phyloP scores from a whole-genome alignment of 92 coral and sea anemone species.

The Virgularia gustaviana region DNA sequence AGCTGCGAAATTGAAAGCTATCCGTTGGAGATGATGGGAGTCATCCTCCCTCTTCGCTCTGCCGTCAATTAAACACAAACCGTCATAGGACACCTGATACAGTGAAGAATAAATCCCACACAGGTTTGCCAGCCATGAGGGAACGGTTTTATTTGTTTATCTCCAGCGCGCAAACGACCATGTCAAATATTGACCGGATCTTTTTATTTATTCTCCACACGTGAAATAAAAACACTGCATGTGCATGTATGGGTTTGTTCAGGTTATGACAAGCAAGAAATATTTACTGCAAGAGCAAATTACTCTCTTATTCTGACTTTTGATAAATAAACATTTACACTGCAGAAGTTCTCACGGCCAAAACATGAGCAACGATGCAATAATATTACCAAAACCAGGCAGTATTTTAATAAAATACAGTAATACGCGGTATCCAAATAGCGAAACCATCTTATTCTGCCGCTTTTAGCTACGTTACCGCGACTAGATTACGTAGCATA shows the following conservation, averaged over 20 bases:
- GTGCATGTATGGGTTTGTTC: background rate
- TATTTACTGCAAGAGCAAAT: background rate
- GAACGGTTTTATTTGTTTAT: constrained; percentile 30
- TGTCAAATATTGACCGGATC: constrained; percentile 41
- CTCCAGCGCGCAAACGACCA: background rate
- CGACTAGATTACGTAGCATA: no score
- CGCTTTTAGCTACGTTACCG: no score
- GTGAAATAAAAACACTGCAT: constrained; percentile 3
- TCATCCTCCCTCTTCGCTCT: constrained; percentile 24
- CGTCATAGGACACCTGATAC: constrained; percentile 1
- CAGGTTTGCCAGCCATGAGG: background rate
- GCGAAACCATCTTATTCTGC: no score
- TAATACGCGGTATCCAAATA: no score
- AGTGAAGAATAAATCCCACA: constrained; percentile 21
- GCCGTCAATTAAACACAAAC: constrained; percentile 35
- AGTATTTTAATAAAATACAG: no score
- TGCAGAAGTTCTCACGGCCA: no score
- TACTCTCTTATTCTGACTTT: no score
- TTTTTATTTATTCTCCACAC: constrained; percentile 24
- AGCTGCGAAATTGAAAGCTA: constrained; percentile 44
- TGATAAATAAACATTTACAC: no score
- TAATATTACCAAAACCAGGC: no score
- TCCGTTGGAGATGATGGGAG: constrained; percentile 24
- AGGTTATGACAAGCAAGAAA: background rate
- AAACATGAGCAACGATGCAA: no score